Base-by-base conservation (phyloP, 1,140 invertebrate species). In the Caenorhabditis remanei region DNA sequence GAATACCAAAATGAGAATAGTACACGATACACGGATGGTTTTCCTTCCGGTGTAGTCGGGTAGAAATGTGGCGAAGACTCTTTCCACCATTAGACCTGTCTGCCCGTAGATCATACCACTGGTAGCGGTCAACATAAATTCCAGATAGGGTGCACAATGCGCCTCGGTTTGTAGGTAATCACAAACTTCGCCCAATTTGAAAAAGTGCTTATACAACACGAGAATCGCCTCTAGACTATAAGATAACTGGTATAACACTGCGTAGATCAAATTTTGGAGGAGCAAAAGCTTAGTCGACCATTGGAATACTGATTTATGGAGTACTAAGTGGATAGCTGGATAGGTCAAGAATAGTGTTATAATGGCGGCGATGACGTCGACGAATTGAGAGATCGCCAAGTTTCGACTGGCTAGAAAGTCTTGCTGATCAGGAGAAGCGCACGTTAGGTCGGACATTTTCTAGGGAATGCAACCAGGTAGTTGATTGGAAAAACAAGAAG, bases 201-300 rank as follows among this genome's bases (percentile, higher is more conserved):
- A 50, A 79, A n/a, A n/a, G n/a, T n/a, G n/a, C n/a, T 53, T 43
- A 24, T 79, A 50, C 5, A 19, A 79, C 5, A 79, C 32, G 7
- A 79, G 19, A 48, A 79, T 16, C 0, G 71, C 46, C 24, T 79
- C 71, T 1, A 50, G 19, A 6, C 46, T n/a, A 24, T 79, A 79
- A 7, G 46, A 48, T 21, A 79, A 4, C 14, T 79, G 71, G 41
- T 21, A 53, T 13, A 79, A 21, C 21, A 19, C 24, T 1, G 71
- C 71, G 19, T 50, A 79, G 9, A 48, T 21, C 14, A 79, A 19
- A n/a, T 50, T 79, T 79, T 79, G 71, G 13, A 79, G 46, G 16
- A 79, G 11, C 46, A 79, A 53, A 53, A 79, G 50, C 53, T 79
- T 79, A 9, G 71, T 79, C 3, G 71, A 79, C 46, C 43, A 79